Conservation (phyloP, 2,888 invertebrate species). For the Endotricha flammealis region DNA sequence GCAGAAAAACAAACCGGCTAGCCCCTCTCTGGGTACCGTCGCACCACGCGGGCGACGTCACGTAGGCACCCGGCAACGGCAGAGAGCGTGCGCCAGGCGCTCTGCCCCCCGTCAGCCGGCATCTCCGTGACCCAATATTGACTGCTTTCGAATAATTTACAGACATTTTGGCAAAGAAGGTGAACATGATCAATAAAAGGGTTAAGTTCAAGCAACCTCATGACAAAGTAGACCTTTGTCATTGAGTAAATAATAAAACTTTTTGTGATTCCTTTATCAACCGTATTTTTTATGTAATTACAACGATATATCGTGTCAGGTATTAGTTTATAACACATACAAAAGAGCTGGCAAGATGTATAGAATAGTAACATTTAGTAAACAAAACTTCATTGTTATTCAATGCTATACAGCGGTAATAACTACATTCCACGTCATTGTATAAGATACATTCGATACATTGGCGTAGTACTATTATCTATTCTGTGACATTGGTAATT, state of each 20-base stretch:
- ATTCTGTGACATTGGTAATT: no score
- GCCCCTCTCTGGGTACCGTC: slow-evolving; percentile 37
- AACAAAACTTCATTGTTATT: slow-evolving; percentile 5
- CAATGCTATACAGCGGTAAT: slow-evolving; percentile 3
- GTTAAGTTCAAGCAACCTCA: background rate
- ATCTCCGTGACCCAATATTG: slow-evolving; percentile 28
- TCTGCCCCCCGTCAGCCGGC: slow-evolving; percentile 16
- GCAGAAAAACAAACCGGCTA: slow-evolving; percentile 60
- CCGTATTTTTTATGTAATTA: no score
- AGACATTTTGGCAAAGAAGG: background rate
- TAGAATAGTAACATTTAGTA: background rate
- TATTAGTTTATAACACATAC: no score
- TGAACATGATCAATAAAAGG: background rate
- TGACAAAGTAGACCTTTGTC: no score
- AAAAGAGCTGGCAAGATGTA: no score
- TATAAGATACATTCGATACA: no score
- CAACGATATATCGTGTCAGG: no score
- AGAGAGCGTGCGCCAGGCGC: slow-evolving; percentile 10
- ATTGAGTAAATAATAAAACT: no score
- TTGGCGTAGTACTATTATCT: no score
- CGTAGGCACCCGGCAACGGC: slow-evolving; percentile 57
- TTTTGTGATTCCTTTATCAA: no score
- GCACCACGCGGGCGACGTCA: slow-evolving; percentile 70
- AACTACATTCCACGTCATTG: no score
- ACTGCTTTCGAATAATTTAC: slow-evolving; percentile 7